Conservation (phyloP, 2,797 vertebrate species). For the Gambusia yucatana region DNA sequence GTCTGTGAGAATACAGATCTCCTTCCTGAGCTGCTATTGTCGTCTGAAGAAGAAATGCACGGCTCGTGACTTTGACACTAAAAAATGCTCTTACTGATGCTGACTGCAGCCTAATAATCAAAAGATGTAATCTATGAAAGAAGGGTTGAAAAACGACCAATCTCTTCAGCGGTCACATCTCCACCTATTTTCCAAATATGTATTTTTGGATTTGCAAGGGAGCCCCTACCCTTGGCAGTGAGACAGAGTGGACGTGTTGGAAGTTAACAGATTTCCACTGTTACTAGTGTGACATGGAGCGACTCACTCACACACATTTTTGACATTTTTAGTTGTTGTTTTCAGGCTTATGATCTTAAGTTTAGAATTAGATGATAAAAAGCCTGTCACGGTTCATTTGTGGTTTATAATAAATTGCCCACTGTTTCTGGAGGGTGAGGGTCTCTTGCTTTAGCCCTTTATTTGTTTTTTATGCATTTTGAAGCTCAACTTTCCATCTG, state of each 20-base stretch:
- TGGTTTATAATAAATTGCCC: background rate
- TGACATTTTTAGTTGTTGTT: background rate
- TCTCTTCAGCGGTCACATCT: no score
- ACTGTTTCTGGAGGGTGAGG: background rate
- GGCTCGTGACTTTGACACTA: no score
- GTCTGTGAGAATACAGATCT: no score
- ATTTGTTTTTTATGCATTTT: background rate
- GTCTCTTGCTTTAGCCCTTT: background rate
- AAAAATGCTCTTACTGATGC: no score
- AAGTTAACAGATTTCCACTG: background rate
- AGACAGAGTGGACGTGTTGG: background rate
- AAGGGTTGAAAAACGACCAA: no score
- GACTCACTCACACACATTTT: background rate
- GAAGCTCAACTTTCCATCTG: background rate
- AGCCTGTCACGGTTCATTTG: background rate
- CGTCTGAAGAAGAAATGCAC: no score
- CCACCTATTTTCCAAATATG: no score
- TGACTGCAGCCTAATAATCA: no score
- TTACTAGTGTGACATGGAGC: background rate
- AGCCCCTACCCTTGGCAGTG: no score
- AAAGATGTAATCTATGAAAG: no score
- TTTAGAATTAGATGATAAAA: background rate
- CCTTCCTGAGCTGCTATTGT: no score
- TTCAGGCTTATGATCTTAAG: background rate
- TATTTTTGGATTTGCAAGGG: no score